phyloP scores from a whole-genome alignment of 2,797 vertebrate species.

The Acrossocheilus fasciatus region DNA sequence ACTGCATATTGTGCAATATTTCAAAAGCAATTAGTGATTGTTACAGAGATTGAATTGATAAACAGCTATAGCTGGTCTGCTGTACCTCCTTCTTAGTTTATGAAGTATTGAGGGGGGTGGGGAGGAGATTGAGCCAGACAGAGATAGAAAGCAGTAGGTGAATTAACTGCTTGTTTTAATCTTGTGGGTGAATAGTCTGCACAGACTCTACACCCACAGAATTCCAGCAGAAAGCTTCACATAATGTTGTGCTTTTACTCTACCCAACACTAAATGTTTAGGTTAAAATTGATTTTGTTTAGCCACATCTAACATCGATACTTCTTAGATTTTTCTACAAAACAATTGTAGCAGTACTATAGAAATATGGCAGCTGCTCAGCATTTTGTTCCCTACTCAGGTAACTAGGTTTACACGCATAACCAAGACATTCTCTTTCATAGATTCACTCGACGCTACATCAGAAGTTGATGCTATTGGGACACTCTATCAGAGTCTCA shows the following conservation, averaged over 20 bases:
- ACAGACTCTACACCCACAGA: not conserved
- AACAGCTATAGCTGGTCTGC: slow-evolving; percentile 1
- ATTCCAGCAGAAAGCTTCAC: not conserved
- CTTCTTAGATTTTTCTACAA: too few relatives aligned
- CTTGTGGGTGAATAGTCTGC: not conserved
- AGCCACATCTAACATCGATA: not conserved
- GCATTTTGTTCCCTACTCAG: not conserved
- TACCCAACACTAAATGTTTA: too few relatives aligned
- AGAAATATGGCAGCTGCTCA: not conserved
- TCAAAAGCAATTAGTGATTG: not conserved
- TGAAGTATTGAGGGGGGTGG: slow-evolving; percentile 1
- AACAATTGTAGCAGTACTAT: not conserved
- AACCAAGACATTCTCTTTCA: not conserved
- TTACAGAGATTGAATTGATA: not conserved
- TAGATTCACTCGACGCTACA: too few relatives aligned
- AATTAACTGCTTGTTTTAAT: slow-evolving; percentile 3
- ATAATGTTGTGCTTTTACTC: not conserved
- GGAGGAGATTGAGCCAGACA: not conserved
- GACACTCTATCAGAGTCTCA: not conserved
- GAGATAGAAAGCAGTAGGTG: not conserved
- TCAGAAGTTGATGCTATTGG: not conserved
- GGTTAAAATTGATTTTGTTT: not conserved
- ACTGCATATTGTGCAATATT: not conserved
- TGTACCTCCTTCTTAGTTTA: not conserved
- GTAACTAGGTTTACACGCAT: not conserved